Percentiles rank a stretch among this genome's conserved stretches.
Conservation (phyloP, 2,113 vertebrate genomes). For the Pseudorectes ferrugineus region DNA sequence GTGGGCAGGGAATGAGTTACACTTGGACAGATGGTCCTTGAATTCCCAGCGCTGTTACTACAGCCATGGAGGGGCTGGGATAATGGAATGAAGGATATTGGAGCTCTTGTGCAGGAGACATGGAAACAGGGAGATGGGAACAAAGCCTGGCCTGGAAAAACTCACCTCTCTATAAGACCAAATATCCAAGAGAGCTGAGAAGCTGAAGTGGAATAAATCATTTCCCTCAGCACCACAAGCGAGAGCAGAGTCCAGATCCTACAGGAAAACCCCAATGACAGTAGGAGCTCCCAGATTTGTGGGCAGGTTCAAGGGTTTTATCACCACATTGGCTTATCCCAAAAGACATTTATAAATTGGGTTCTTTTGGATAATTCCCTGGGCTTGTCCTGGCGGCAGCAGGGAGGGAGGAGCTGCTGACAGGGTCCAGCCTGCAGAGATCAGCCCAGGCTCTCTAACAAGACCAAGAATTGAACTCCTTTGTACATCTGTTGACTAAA, state of each 20-base stretch:
- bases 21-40: slow-evolving; percentile 47
- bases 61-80: not conserved
- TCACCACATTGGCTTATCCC: not conserved
- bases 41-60: not conserved
- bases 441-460: not conserved
- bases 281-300: not conserved
- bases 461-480: not conserved
- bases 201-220: not conserved
- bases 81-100: not conserved
- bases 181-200: not conserved
- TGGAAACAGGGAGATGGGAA: not conserved
- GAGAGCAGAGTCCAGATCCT: not conserved
- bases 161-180: not conserved
- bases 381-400: not conserved
- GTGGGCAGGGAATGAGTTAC: slow-evolving; percentile 31
- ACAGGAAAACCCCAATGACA: not conserved
- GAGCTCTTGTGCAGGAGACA: not conserved
- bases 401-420: not conserved
- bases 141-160: not conserved
- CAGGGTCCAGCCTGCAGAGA: not conserved
- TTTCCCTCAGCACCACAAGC: not conserved
- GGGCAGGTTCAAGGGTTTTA: not conserved
- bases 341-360: not conserved
- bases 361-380: not conserved
- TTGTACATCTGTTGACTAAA: not conserved